Base-by-base conservation (phyloP, 1,140 invertebrate species). In the Hermetia illucens region DNA sequence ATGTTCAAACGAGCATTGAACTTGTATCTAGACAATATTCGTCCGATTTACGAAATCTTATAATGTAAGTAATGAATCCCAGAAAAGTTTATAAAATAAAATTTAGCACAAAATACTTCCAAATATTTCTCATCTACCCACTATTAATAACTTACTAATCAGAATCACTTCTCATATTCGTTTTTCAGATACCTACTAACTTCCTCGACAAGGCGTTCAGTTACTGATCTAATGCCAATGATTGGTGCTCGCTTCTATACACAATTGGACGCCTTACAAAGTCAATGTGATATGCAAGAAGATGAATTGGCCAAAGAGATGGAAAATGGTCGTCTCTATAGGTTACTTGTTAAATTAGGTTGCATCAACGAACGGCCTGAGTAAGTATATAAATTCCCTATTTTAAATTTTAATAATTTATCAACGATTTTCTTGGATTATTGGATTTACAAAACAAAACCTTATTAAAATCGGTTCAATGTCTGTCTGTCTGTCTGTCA, bases 221-320 rank as follows among this genome's bases (percentile, higher is more conserved):
- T 98, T 13, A 92, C 90, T 46, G 93, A 98, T 66, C 71, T 97
- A 42, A 97, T 98, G 94, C 93, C 93, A 8, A 97, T 97, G 89
- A 96, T 98, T 52, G 94, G 94, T 24, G 92, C 92, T 6, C 68
- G 91, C 42, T 96, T 96, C 64, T 98, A 96, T 58, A 89, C 82
- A 3, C 90, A 97, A 63, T 67, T 97, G 46, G 93, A 98, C 62
- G 77, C 84, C 3, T 71, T 88, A 5, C 86, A 94, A 51, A 67
- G 82, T 27, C 77, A 85, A 36, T 78, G 79, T 18, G 93, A 98
- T 58, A 73, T 82, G 13, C 65, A 95, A 31, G 90, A 98, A 49
- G 79, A 87, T 42, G 91, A 96, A 55, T 60, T 98, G 21, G 70
- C 82, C 2, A 89, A 88, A 61, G 93, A 98, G 64, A 73, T 96